These are phyloP conservation scores for Leucophenga varia DNA, from an alignment of 1,140 invertebrate species.

Conservation along the genomic window DNA sequence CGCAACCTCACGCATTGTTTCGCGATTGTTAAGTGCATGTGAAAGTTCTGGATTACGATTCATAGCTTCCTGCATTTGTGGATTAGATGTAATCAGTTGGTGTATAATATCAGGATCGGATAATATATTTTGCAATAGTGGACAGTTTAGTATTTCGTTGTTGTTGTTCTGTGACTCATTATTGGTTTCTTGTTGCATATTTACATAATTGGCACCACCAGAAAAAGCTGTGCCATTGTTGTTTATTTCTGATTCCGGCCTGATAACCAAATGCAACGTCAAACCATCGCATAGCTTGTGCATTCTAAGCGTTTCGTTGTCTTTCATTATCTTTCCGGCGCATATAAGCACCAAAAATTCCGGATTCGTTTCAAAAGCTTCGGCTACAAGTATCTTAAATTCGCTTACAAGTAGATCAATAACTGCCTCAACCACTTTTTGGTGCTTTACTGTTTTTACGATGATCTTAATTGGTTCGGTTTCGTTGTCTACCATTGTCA, in stretches of 20 bases:
- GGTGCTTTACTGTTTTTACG: slow-evolving; percentile 93
- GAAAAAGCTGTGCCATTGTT: slow-evolving; percentile 74
- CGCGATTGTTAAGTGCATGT: slow-evolving; percentile 97
- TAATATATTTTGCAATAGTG: slow-evolving; percentile 91
- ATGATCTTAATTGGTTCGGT: slow-evolving; percentile 73
- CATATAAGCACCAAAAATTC: slow-evolving; percentile 95
- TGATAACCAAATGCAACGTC: slow-evolving; percentile 94
- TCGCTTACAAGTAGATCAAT: slow-evolving; percentile 60
- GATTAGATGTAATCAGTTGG: slow-evolving; percentile 86
- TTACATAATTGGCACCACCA: slow-evolving; percentile 84
- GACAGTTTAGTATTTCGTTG: slow-evolving; percentile 92
- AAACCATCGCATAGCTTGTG: slow-evolving; percentile 93
- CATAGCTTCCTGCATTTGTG: slow-evolving; percentile 97
- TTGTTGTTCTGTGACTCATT: slow-evolving; percentile 87
- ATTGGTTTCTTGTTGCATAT: slow-evolving; percentile 86
- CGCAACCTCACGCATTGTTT: slow-evolving; percentile 94
- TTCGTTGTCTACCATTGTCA: slow-evolving; percentile 61
- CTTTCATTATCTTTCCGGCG: slow-evolving; percentile 98
- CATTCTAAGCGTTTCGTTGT: slow-evolving; percentile 80
- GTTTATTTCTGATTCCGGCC: slow-evolving; percentile 61
- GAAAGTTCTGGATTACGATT: slow-evolving; percentile 94
- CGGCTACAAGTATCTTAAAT: slow-evolving; percentile 80
- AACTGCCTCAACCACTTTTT: slow-evolving; percentile 80
- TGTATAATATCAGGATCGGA: slow-evolving; percentile 95
- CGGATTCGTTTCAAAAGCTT: slow-evolving; percentile 81